phyloP scores from a whole-genome alignment of 2,113 vertebrate species.

The Galeopterus variegatus region DNA sequence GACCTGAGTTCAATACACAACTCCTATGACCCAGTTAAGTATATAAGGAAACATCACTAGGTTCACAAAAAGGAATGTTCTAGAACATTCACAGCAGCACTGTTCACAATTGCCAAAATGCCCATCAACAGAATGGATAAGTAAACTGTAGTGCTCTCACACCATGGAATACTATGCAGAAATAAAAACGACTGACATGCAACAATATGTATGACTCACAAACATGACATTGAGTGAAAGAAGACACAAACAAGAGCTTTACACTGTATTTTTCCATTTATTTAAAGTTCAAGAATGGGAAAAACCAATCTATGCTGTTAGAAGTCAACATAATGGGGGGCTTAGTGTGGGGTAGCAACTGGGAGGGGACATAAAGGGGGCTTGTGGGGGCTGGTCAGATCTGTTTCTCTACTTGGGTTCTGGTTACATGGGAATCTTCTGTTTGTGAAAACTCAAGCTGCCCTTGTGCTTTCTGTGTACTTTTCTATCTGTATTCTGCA shows the following conservation, averaged over 20 bases:
- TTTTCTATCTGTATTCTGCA: not conserved
- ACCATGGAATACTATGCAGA: rapidly evolving
- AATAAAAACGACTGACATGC: not conserved
- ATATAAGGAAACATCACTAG: not conserved
- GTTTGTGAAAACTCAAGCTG: not conserved
- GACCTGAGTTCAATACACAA: not conserved
- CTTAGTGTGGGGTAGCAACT: not conserved
- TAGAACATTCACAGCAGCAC: not conserved
- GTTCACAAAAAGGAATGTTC: not conserved
- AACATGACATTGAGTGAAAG: not conserved
- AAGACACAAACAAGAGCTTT: not conserved
- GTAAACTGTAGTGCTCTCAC: not conserved
- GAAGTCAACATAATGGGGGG: not conserved
- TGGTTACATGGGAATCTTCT: rapidly evolving
- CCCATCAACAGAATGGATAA: rapidly evolving
- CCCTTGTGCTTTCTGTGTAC: not conserved
- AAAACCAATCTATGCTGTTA: not conserved
- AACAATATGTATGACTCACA: not conserved
- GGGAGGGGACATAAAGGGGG: not conserved
- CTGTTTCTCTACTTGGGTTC: not conserved
- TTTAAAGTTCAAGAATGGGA: not conserved
- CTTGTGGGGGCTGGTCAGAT: not conserved
- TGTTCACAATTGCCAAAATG: not conserved
- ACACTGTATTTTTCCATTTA: not conserved
- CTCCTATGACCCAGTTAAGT: not conserved